Evolutionary conservation across 1,140 invertebrate species (phyloP).

Genomic region (Trichonephila clavipes): DNA sequence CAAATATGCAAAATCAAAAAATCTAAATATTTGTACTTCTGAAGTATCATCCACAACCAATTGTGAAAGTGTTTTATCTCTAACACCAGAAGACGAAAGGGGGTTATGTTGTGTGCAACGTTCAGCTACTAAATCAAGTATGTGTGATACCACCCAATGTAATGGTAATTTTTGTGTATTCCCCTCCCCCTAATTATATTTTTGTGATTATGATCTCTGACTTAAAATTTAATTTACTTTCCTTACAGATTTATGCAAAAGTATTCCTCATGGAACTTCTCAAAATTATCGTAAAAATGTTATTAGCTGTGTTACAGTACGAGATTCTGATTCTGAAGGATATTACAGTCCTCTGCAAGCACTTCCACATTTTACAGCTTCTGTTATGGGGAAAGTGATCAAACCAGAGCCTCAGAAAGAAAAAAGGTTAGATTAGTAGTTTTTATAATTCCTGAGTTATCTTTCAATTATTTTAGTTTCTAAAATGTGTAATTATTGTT

Average conservation of each 20-base stretch:
- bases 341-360: constrained; percentile 83
- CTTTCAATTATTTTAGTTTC: not conserved
- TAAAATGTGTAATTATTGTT: not conserved
- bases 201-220: not conserved
- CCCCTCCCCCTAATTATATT: not conserved
- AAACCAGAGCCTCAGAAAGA: constrained; percentile 78
- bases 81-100: constrained; percentile 80
- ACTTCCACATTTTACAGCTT: constrained; percentile 77
- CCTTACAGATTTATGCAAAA: constrained; percentile 61
- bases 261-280: constrained; percentile 78
- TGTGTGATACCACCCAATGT: not conserved
- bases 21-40: constrained; percentile 78
- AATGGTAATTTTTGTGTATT: not conserved
- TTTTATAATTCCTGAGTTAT: no score
- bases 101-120: constrained; percentile 76
- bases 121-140: constrained; percentile 62
- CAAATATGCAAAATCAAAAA: constrained; percentile 75
- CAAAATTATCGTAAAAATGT: constrained; percentile 85
- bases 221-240: not conserved
- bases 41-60: constrained; percentile 77
- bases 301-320: constrained; percentile 90
- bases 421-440: constrained; percentile 1
- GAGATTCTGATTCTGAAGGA: constrained; percentile 88
- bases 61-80: constrained; percentile 81
- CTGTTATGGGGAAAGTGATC: constrained; percentile 77